These are phyloP conservation scores for Sus cebifrons DNA, from an alignment of 2,797 vertebrate species.

Conservation along the genomic window DNA sequence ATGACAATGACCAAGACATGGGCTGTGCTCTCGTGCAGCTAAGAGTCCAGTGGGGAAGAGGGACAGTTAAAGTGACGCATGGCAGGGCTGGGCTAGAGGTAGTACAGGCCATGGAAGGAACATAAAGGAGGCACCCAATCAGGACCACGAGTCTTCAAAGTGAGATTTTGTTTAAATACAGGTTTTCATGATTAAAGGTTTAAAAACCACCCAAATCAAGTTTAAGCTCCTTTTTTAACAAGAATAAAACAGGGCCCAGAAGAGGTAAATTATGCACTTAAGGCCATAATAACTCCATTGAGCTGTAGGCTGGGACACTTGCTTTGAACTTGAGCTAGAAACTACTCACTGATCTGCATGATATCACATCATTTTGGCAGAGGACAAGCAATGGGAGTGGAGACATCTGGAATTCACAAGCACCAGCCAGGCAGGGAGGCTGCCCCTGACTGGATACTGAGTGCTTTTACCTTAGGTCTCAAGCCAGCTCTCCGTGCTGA, in stretches of 20 bases:
- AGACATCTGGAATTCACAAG: constrained; percentile 19
- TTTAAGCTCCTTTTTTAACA: constrained; percentile 53
- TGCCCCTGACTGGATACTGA: background rate
- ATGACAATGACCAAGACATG: constrained; percentile 9
- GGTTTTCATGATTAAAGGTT: constrained; percentile 51
- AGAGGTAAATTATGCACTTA: constrained; percentile 37
- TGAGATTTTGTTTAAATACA: constrained; percentile 61
- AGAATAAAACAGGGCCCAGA: constrained; percentile 33
- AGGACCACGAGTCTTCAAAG: constrained; percentile 24
- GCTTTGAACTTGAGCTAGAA: constrained; percentile 65
- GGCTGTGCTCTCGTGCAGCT: background rate
- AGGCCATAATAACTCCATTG: constrained; percentile 1
- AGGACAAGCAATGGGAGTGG: background rate
- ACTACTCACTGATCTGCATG: constrained; percentile 50
- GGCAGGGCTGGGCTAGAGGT: background rate
- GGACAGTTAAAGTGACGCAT: constrained; percentile 6
- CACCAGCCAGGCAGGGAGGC: background rate
- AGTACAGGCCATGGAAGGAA: background rate
- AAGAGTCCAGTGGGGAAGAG: background rate
- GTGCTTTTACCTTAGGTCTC: background rate
- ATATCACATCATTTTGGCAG: constrained; percentile 53
- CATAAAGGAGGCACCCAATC: background rate
- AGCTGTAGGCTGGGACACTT: background rate
- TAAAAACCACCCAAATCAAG: constrained; percentile 30
- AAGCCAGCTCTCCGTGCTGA: constrained; percentile 50